Percentiles rank a stretch among this genome's conserved stretches.
phyloP scores from a whole-genome alignment of 2,113 vertebrate genomes.

The Andinoacara biseriatus region DNA sequence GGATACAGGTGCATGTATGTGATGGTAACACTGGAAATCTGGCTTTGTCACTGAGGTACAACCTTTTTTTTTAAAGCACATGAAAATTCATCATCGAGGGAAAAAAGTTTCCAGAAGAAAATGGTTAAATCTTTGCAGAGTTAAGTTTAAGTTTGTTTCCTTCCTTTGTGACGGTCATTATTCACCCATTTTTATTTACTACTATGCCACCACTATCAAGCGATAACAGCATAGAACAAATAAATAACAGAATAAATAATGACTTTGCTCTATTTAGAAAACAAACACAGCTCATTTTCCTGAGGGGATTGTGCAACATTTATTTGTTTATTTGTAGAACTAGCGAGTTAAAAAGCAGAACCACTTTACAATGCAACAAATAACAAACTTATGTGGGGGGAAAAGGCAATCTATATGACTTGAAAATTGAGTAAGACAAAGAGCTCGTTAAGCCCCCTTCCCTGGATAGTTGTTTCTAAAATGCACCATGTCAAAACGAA shows the following conservation, averaged over 20 bases:
- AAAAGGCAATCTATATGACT: constrained; percentile 20
- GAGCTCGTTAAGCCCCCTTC: constrained; percentile 50
- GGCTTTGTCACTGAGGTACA: neutral
- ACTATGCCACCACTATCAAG: constrained; percentile 17
- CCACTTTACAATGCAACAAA: constrained; percentile 35
- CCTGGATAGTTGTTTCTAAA: constrained; percentile 20
- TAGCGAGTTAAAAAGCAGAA: constrained; percentile 24
- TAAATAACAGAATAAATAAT: constrained; percentile 58
- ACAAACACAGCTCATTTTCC: constrained; percentile 53
- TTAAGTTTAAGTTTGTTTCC: neutral
- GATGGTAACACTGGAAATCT: neutral
- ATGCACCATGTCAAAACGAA: constrained; percentile 35
- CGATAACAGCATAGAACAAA: constrained; percentile 29
- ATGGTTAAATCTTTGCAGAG: constrained; percentile 1
- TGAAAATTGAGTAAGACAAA: constrained; percentile 55
- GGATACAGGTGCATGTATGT: neutral
- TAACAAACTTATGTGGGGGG: neutral
- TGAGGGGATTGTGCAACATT: constrained; percentile 17
- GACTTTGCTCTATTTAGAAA: constrained; percentile 53
- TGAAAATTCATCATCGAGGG: neutral
- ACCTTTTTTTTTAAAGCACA: neutral
- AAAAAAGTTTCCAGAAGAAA: neutral
- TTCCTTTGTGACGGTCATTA: constrained; percentile 24
- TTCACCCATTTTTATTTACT: constrained; percentile 30
- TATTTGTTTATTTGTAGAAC: constrained; percentile 51